Evolutionary conservation across 1,140 invertebrate genomes (phyloP).

Genomic region (Pseudobourletiella spinata): DNA sequence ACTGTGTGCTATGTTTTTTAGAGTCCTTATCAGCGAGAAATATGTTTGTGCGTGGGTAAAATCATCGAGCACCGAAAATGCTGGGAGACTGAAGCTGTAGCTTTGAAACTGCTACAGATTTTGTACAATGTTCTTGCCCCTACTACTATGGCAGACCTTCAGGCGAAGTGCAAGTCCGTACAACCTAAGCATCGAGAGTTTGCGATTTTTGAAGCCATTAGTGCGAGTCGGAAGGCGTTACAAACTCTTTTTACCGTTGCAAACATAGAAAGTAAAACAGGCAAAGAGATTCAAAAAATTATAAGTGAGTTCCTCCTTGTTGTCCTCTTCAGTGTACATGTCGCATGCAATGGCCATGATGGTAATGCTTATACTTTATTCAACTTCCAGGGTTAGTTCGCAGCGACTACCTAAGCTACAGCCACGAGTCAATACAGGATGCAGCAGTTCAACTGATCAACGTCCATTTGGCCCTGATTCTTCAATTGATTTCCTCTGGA

Average conservation of each 20-base stretch:
- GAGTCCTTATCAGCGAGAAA: conserved; percentile 1
- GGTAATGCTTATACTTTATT: too few species aligned
- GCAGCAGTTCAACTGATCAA: not conserved
- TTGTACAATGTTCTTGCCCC: not conserved
- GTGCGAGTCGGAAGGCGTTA: not conserved
- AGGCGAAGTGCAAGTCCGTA: not conserved
- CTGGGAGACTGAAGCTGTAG: not conserved
- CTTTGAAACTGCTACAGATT: not conserved
- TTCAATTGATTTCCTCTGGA: not conserved
- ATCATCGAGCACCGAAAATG: not conserved
- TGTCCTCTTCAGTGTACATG: too few species aligned
- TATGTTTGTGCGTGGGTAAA: not conserved
- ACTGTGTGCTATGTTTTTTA: too few species aligned
- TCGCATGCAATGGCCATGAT: too few species aligned
- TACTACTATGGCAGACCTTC: not conserved
- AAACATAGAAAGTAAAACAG: not conserved
- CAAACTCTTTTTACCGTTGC: not conserved
- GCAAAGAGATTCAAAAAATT: not conserved
- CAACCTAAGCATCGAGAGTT: not conserved
- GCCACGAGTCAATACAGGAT: not conserved
- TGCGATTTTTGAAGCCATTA: not conserved
- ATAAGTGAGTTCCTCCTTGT: not conserved
- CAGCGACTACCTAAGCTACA: not conserved
- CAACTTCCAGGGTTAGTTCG: conserved; percentile 3
- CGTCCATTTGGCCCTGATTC: not conserved